Base-by-base conservation (phyloP, 2,888 invertebrate genomes). In the Poecilus cupreus region DNA sequence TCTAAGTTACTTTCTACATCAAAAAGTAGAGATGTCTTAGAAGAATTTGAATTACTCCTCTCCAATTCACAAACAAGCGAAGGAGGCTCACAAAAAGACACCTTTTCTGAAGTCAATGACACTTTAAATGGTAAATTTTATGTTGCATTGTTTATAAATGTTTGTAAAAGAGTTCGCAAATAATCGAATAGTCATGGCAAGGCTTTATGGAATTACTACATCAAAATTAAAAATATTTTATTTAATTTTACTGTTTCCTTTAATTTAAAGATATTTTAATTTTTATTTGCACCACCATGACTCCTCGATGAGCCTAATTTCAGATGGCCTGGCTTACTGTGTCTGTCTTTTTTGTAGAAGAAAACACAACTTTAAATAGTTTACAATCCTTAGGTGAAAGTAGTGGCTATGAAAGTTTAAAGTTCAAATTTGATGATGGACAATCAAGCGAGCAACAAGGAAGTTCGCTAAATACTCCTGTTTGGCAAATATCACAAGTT, bases 351-450 rank as follows among this genome's bases (percentile, higher is more conserved):
- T 84, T 80, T 57, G 5, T 82, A 85, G 87, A 87, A 81, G 88
- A 87, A 83, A 86, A 86, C 57, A 88, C 88, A 5, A 86, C 87
- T 57, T 75, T 81, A 84, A 90, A 94, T 85, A 95, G 95, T 85
- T 90, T 95, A 82, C 91, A 93, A 84, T 94, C 94, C 11, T 90
- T 93, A 26, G 94, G 94, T 0, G 95, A 95, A 84, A 96, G 95
- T 86, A 94, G 94, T 86, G 96, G 94, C 4, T 95, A 95, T 85
- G 94, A 95, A 85, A 95, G 94, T 85, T 93, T 94, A 83, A 92
- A 91, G 86, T 91, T 92, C 87, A 90, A 91, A 82, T 90, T 89
- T 0, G 90, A 91, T 1, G 93, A 93, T 20, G 91, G 92, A 0
- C 91, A 90, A 37, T 88, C 89, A 1, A 85, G 84, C 82, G 86